Evolutionary conservation across 2,888 invertebrate genomes (phyloP).

Genomic region (Brachyptera putata): DNA sequence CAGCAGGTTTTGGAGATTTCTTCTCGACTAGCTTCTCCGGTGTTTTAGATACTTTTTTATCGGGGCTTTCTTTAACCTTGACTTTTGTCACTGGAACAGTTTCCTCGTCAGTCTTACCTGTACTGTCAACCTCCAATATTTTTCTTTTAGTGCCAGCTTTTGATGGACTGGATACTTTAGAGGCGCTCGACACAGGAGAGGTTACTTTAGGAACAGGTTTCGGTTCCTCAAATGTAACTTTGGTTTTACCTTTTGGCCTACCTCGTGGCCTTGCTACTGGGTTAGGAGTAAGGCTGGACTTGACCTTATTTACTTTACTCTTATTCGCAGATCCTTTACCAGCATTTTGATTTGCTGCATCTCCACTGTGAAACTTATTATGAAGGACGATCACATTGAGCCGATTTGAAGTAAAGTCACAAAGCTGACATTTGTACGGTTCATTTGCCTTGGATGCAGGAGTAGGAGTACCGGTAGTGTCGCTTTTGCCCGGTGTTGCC

Average conservation of each 20-base stretch:
- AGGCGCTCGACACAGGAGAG: neutral
- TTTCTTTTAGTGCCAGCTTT: conserved; percentile 2
- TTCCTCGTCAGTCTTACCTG: neutral
- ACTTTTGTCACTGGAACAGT: neutral
- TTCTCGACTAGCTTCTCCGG: conserved; percentile 27
- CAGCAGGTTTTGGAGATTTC: conserved; percentile 20
- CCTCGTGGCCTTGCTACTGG: too few species aligned
- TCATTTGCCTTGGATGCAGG: neutral
- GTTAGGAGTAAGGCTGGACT: neutral
- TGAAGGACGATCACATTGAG: conserved; percentile 71
- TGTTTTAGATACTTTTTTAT: conserved; percentile 42
- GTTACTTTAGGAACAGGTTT: neutral
- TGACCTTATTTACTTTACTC: neutral
- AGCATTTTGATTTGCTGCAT: conserved; percentile 33
- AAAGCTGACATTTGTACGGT: conserved; percentile 59
- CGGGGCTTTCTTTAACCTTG: neutral
- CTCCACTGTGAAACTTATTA: conserved; percentile 60
- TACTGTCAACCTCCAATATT: too few species aligned
- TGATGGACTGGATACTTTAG: conserved; percentile 1
- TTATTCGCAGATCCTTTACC: conserved; percentile 7
- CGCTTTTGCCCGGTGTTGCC: too few species aligned
- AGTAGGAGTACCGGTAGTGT: conserved; percentile 30
- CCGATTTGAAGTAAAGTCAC: conserved; percentile 61
- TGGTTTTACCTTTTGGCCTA: neutral
- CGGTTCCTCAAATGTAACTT: neutral